Base-by-base conservation (phyloP, 2,888 invertebrate species). In the Patella depressa region DNA sequence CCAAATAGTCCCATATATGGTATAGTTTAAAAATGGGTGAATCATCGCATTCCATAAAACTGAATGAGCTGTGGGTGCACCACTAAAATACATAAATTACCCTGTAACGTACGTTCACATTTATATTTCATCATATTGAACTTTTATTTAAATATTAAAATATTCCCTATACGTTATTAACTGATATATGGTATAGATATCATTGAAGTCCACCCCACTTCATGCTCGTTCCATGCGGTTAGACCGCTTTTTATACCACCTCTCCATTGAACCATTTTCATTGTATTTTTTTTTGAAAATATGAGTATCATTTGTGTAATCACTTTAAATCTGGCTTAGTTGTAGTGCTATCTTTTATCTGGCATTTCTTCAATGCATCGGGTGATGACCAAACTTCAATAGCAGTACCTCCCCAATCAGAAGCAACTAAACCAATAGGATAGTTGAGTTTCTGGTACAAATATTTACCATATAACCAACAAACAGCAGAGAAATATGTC, bases 21-120 rank as follows among this genome's bases (percentile, higher is more conserved):
- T 85, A 78, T 87, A 79, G 45, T 86, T 84, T 9, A 87, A 79
- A 3, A 89, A 81, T 1, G 90, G 90, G 74, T 87, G 83, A 29
- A 90, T 84, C 90, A 90, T 89, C 3, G 88, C 86, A 79, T 90
- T 89, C 88, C 88, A 90, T 12, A 89, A 77, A 12, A 74, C 70
- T n/a, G 53, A 45, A n/a, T 34, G 53, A 15, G 69, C 53, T 53
- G 53, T 57, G n/a, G 69, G 65, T n/a, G 55, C 72, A 14, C 12
- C 65, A 45, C 45, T 45, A 7, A 45, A 45, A 45, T 1, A 45
- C 45, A 45, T 9, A 45, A 45, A 45, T 45, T 45, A 45, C 1
- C 9, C 0, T 9, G 45, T 45, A 45, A 7, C 9, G 45, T 45
- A 9, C 9, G 45, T 45, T 0, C 45, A 45, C 1, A 45, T 45